These are phyloP conservation scores for Paramuricea clavata DNA, from an alignment of 92 coral and sea anemone genomes.

Conservation along the genomic window DNA sequence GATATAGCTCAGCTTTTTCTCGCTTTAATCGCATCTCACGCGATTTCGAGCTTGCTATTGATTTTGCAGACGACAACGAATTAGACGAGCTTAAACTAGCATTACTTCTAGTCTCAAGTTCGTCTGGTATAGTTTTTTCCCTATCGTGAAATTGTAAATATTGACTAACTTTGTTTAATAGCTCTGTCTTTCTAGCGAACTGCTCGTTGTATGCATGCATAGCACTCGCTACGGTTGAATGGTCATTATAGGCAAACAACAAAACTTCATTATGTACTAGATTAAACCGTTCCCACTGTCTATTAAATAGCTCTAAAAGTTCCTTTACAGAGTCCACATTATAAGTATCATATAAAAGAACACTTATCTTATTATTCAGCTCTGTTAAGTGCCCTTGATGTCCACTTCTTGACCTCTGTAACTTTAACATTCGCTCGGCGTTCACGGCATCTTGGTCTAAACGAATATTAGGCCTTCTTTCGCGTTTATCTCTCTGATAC, in stretches of 20 bases:
- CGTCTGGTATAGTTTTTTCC: not conserved
- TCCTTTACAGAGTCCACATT: not conserved
- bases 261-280: not conserved
- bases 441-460: not conserved
- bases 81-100: not conserved
- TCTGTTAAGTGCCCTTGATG: not conserved
- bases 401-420: not conserved
- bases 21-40: not conserved
- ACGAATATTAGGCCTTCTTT: not conserved
- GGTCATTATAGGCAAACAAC: not conserved
- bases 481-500: not conserved
- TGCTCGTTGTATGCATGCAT: not conserved
- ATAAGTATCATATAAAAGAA: not conserved
- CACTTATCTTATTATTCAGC: constrained; percentile 13
- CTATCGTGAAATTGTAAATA: not conserved
- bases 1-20: not conserved
- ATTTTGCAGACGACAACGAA: not conserved
- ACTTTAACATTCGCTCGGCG: not conserved
- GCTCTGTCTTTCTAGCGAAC: not conserved
- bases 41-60: not conserved
- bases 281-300: constrained; percentile 10
- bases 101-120: not conserved
- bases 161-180: not conserved
- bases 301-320: not conserved
- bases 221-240: not conserved